Evolutionary conservation across 2,797 vertebrate genomes (phyloP), one percentile per base, ranked within the genome.

Genomic region (Amblyopsis hoosieri): DNA sequence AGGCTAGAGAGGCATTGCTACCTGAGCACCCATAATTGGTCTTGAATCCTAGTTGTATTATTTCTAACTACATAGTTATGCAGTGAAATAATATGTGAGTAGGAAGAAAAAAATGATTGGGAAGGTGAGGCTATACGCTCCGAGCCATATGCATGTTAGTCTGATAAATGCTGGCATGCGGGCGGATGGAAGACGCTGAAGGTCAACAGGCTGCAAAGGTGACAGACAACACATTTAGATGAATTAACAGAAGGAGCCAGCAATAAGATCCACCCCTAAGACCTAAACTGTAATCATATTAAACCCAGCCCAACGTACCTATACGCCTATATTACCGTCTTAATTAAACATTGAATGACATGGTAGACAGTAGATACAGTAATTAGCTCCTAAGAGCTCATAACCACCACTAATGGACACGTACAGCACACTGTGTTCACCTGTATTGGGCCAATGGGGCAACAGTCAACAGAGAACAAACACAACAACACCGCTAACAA

Each of bases 21-120:
- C 88, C 84, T 91, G 88, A 78, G 71, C 80, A 83, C 78, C 89
- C 84, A 87, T 90, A 93, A 91, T 90, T 91, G 90, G 90, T 82
- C 85, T 75, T 75, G 89, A 87, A 87, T 65, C 72, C 54, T 67
- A 64, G 74, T 87, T 92, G 88, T 88, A 90, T 80, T 83, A 85
- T 76, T 66, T 29, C 45, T 57, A 90, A 80, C 66, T 72, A 56
- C 91, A 93, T 93, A 92, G 84, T 75, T 91, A 90, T 92, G 88
- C 72, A 75, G 79, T 92, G 90, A 91, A 88, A 87, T 76, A 90
- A 85, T 68, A 59, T 45, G 51, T 56, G 60, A 69, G 71, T 50
- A 69, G 62, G 51, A 52, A 62, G 66, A 72, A 57, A 12, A 61
- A 70, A 72, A 68, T 61, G 54, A 56, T 57, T 54, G 47, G 33